Evolutionary conservation across 2,888 invertebrate genomes (phyloP).

Genomic region (Stenchaetothrips biformis): DNA sequence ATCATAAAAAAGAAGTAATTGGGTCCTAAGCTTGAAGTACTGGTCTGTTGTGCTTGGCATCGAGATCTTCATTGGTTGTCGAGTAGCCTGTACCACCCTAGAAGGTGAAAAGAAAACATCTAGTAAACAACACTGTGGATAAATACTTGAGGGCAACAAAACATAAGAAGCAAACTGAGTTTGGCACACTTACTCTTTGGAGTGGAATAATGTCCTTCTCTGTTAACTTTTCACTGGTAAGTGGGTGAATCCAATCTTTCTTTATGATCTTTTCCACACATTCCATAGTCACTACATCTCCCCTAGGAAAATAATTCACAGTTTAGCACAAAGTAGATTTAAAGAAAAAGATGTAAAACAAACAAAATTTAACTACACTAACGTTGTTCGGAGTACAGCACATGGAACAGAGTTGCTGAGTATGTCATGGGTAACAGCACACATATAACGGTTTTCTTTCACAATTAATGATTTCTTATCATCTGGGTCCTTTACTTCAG

Average conservation of each 20-base stretch:
- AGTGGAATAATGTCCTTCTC: conserved; percentile 90
- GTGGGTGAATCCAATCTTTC: conserved; percentile 94
- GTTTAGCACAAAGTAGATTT: conserved; percentile 26
- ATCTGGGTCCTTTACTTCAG: conserved; percentile 79
- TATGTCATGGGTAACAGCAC: conserved; percentile 94
- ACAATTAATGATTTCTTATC: conserved; percentile 80
- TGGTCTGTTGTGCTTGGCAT: conserved; percentile 77
- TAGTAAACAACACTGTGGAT: too few relatives aligned
- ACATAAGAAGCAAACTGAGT: conserved; percentile 25
- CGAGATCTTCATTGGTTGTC: conserved; percentile 74
- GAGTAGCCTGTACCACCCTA: conserved; percentile 95
- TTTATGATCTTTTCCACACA: conserved; percentile 94
- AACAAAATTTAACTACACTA: conserved; percentile 45
- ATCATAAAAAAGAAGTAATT: conserved; percentile 26
- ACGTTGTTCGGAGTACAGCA: conserved; percentile 86
- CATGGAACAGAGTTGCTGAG: conserved; percentile 91
- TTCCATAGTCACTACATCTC: conserved; percentile 92
- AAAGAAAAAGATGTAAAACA: neutral
- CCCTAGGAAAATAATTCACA: conserved; percentile 56
- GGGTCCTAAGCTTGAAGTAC: conserved; percentile 68
- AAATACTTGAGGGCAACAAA: too few relatives aligned
- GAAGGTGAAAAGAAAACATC: conserved; percentile 40
- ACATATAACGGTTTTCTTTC: conserved; percentile 91
- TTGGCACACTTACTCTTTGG: conserved; percentile 62
- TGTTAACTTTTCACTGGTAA: conserved; percentile 74